Evolutionary conservation across 2,797 vertebrate genomes (phyloP), one percentile per base, ranked within the genome.

Genomic region (Tenualosa ilisha): DNA sequence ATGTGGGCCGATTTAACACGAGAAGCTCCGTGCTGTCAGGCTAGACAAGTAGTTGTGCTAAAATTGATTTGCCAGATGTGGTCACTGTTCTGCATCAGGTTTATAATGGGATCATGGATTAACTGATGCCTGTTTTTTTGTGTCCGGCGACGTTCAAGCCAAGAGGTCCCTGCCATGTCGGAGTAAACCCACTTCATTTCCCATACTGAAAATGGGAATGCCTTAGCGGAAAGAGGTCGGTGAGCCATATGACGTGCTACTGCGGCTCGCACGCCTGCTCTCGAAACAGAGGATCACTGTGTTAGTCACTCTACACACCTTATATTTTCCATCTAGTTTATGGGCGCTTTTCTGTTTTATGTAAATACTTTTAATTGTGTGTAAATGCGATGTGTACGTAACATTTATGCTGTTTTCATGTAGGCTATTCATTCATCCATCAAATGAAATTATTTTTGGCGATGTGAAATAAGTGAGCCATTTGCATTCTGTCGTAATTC

Each of bases 311-410:
- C 40, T 79, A 79, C 72, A 79, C 72, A 79, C 72, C 72, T 79
- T 79, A 46, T 75, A 31, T 79, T 79, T 79, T 79, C 72, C 72
- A 79, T 79, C 72, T 79, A 79, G 72, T 79, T 75, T 79, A 79
- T 79, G 72, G 72, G 72, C 40, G 46, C 37, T 43, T 79, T 79
- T 79, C 72, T 79, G 72, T 79, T 79, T 79, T 79, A 79, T 43
- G 72, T 79, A 79, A 79, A 79, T 79, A 79, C 40, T 9, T 79
- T 79, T 26, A 84, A 72, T 84, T 72, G 61, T 84, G 24, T 49
- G 63, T 79, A 79, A 79, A 79, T 79, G 68, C 68, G 9, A 40
- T 79, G 68, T 75, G 6, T 43, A 79, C 15, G 72, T 20, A 9
- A 79, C 72, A 43, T 37, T 43, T 15, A 6, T 46, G 37, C 37